phyloP scores from a whole-genome alignment of 1,140 invertebrate genomes.

The Drosophila asahinai region DNA sequence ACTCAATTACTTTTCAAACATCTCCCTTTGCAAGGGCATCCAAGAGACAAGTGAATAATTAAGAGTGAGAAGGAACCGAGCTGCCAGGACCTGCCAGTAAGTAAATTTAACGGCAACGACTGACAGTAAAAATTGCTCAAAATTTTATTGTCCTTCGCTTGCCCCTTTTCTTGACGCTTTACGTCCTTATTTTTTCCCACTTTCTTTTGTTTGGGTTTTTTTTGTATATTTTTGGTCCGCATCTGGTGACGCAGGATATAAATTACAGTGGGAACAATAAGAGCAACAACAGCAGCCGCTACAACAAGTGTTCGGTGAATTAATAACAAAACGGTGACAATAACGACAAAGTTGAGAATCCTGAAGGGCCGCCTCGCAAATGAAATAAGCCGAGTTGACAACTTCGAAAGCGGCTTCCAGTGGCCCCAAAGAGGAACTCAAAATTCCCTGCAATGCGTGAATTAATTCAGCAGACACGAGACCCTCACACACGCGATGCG shows the following conservation, averaged over 20 bases:
- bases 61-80: constrained; percentile 29
- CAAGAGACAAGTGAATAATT: constrained; percentile 37
- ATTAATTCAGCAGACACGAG: constrained; percentile 66
- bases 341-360: constrained; percentile 38
- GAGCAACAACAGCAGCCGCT: constrained; percentile 31
- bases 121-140: constrained; percentile 54
- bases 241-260: constrained; percentile 70
- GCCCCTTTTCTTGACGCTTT: constrained; percentile 22
- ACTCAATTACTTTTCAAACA: not conserved
- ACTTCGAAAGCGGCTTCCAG: constrained; percentile 45
- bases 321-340: constrained; percentile 64
- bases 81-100: constrained; percentile 32
- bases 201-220: constrained; percentile 20
- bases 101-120: constrained; percentile 45
- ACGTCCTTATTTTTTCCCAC: constrained; percentile 2
- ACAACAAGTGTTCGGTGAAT: constrained; percentile 56
- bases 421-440: constrained; percentile 32
- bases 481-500: constrained; percentile 34
- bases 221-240: constrained; percentile 15
- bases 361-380: constrained; percentile 47
- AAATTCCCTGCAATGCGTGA: constrained; percentile 57
- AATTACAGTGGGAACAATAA: constrained; percentile 58
- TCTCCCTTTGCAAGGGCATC: not conserved
- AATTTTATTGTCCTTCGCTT: constrained; percentile 46
- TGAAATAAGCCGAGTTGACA: constrained; percentile 80